Conservation (phyloP, 2,113 vertebrate genomes). For the Balaenoptera acutorostrata region DNA sequence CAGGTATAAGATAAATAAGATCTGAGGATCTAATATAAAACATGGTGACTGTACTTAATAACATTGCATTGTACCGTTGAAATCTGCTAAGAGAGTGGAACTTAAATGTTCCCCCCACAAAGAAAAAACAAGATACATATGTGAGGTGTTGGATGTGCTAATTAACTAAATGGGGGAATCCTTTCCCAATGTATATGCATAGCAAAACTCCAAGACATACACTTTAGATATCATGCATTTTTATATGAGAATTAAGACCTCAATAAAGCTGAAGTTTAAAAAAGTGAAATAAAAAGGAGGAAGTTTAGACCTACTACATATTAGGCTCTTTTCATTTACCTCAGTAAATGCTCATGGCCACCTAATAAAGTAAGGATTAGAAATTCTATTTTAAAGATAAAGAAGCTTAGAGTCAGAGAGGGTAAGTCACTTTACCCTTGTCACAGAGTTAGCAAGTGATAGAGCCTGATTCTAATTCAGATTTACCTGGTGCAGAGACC, state of each 20-base stretch:
- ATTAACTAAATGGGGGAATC: not conserved
- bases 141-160: no score
- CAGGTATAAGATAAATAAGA: rapidly evolving
- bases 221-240: not conserved
- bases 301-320: rapidly evolving
- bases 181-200: not conserved
- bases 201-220: not conserved
- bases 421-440: no score
- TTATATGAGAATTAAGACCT: not conserved
- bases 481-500: not conserved
- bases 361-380: not conserved
- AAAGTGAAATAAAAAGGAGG: not conserved
- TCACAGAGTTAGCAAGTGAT: rapidly evolving
- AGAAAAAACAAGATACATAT: rapidly evolving
- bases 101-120: not conserved
- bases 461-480: no score
- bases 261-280: not conserved
- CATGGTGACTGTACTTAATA: rapidly evolving
- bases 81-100: not conserved
- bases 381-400: not conserved
- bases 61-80: rapidly evolving
- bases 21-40: not conserved
- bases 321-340: not conserved
- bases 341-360: not conserved
- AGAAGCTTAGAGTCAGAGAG: not conserved